phyloP scores from a whole-genome alignment of 2,797 vertebrate species.

The Phylloscopus collybita region DNA sequence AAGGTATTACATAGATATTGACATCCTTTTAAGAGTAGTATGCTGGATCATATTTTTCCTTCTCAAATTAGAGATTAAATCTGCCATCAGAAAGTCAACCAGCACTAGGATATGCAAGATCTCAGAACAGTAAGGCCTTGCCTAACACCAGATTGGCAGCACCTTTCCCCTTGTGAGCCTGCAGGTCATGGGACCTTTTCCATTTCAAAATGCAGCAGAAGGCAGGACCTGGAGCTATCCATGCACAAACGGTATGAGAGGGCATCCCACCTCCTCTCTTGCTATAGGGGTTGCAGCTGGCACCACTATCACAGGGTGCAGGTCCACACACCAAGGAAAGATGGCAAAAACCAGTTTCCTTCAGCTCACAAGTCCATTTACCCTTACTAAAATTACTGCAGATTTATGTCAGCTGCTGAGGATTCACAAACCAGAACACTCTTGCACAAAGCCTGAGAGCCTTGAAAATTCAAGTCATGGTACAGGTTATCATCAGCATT shows the following conservation, averaged over 20 bases:
- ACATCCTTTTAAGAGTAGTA: not conserved
- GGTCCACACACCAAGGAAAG: not conserved
- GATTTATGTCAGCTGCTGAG: not conserved
- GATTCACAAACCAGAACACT: not conserved
- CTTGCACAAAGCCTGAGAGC: not conserved
- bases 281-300: not conserved
- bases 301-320: not conserved
- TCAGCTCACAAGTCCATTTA: not conserved
- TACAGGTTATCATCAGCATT: not conserved
- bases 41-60: not conserved
- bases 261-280: not conserved
- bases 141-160: not conserved
- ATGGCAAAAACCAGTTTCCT: not conserved
- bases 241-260: not conserved
- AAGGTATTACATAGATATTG: not conserved
- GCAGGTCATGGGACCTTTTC: not conserved
- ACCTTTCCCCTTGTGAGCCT: not conserved
- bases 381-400: not conserved
- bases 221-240: not conserved
- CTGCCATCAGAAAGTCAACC: not conserved
- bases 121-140: not conserved
- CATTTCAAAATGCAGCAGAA: not conserved
- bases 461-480: not conserved
- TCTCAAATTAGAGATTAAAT: constrained; percentile 18
- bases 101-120: not conserved